Evolutionary conservation across 2,888 invertebrate species (phyloP), one percentile per base, ranked within the genome.

Genomic region (Tachina lurida): DNA sequence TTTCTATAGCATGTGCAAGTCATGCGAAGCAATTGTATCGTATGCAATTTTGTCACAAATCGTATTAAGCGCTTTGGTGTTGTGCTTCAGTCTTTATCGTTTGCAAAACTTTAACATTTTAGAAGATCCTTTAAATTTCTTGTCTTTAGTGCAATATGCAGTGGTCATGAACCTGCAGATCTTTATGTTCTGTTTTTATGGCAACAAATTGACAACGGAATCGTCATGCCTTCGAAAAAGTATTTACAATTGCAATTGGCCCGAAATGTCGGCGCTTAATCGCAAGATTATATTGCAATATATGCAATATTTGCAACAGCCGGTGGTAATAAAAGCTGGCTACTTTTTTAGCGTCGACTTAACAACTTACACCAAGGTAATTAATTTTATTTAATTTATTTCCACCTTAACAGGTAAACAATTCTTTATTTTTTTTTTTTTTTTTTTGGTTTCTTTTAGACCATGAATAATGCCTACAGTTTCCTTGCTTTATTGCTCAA

Each of bases 381-480:
- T 63, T 31, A 31, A 73, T 31, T 56, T 56, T 12, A 31, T 41
- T 62, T 39, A 15, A n/a, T 63, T 47, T 60, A 31, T 52, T 45
- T 47, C 10, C 12, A 12, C 17, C 17, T 39, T 3, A 13, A 60
- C 10, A 60, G 31, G 49, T 67, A 67, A 10, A 31, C 31, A 31
- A 31, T 0, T 31, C 3, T 31, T n/a, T n/a, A n/a, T 52, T 17
- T 62, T 39, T 17, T 41, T 43, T 22, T 47, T 47, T 62, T 8
- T 74, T 52, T 47, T 19, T 10, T 54, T 62, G 43, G 15, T 49
- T 54, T 80, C 65, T 87, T 89, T 5, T 75, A 91, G 91, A 90
- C 90, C 58, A 89, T 91, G 62, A 91, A 91, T 87, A 91, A 91
- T 88, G 91, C 92, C 10, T 92, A 91, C 87, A 91, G 90, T 67